phyloP scores from a whole-genome alignment of 2,888 invertebrate genomes.

The Tupiocoris notatus region DNA sequence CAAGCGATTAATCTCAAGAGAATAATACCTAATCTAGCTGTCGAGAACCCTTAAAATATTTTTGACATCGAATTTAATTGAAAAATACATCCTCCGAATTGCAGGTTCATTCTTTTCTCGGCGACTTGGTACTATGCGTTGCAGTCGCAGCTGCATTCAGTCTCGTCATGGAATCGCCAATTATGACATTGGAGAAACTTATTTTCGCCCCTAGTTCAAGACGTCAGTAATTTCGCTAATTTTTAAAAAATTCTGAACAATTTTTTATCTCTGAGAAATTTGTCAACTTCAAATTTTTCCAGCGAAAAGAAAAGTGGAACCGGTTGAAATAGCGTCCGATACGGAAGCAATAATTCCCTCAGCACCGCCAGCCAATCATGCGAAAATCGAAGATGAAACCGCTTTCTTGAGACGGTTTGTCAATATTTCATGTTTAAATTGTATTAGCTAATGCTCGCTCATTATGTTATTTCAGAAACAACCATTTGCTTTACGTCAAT shows the following conservation, averaged over 20 bases:
- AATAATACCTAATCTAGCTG: no score
- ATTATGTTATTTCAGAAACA: no score
- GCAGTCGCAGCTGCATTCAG: slow-evolving; percentile 52
- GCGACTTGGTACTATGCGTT: slow-evolving; percentile 51
- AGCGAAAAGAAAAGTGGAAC: slow-evolving; percentile 1
- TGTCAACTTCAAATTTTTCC: not conserved
- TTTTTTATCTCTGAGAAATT: not conserved
- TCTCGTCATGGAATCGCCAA: slow-evolving; percentile 53
- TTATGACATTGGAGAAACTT: slow-evolving; percentile 51
- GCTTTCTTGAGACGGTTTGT: not conserved
- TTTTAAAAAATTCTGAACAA: not conserved
- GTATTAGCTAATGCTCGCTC: no score
- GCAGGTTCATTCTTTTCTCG: slow-evolving; percentile 50
- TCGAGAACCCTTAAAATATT: no score
- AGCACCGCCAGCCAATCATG: not conserved
- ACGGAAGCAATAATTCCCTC: slow-evolving; percentile 1
- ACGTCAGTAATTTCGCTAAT: slow-evolving; percentile 7
- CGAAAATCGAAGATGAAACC: not conserved
- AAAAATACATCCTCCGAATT: slow-evolving; percentile 50
- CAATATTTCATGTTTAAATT: no score
- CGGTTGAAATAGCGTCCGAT: not conserved
- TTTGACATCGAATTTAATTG: no score
- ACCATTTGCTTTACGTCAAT: no score
- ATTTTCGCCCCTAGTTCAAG: slow-evolving; percentile 38
- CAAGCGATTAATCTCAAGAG: no score